Conservation (phyloP, 2,888 invertebrate species). For the Tubulanus polymorphus region DNA sequence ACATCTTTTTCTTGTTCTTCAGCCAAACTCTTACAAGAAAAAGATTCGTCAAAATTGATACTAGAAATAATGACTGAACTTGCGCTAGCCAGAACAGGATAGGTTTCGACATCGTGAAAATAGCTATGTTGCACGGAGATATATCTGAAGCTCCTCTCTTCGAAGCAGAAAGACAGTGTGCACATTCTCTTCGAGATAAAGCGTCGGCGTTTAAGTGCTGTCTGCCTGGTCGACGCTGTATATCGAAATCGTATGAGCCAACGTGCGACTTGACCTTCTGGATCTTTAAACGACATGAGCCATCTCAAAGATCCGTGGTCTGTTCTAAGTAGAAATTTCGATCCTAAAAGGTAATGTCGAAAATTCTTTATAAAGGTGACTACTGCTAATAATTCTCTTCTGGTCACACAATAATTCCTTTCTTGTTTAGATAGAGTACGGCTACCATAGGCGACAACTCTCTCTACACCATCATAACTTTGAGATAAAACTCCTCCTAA, state of each 20-base stretch:
- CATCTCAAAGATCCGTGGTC: neutral
- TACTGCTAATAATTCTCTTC: neutral
- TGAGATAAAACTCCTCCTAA: neutral
- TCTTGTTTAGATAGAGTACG: neutral
- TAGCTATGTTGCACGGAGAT: no score
- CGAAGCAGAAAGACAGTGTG: no score
- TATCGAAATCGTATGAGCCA: constrained; percentile 14
- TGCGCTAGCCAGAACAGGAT: no score
- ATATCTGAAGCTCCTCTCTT: no score
- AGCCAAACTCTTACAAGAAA: no score
- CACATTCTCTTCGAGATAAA: neutral
- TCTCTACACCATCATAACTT: neutral
- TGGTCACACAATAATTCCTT: neutral
- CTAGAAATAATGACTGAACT: no score
- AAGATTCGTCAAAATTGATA: no score
- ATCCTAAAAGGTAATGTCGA: neutral
- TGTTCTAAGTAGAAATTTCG: neutral
- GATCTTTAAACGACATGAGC: no score
- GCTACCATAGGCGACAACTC: neutral
- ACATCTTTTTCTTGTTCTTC: no score
- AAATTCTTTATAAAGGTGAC: neutral
- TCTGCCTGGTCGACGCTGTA: constrained; percentile 8
- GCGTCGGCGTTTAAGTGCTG: constrained; percentile 13
- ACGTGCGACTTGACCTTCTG: no score
- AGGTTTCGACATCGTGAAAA: no score